phyloP scores from a whole-genome alignment of 2,113 vertebrate genomes.

The Anas platyrhynchos region DNA sequence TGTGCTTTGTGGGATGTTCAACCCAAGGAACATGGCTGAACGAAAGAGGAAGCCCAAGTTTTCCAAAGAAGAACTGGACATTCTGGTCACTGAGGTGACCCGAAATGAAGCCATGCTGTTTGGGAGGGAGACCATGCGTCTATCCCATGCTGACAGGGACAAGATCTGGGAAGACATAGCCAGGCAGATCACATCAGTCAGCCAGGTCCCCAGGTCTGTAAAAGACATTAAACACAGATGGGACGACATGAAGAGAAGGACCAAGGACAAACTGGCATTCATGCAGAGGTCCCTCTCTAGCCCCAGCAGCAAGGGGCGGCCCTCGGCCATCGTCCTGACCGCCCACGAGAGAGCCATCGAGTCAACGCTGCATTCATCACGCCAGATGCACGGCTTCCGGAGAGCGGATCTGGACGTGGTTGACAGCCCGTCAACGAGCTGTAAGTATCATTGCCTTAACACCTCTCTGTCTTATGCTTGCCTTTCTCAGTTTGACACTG shows the following conservation, averaged over 20 bases:
- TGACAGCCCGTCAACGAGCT: slow-evolving; percentile 75
- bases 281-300: slow-evolving; percentile 80
- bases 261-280: slow-evolving; percentile 81
- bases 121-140: slow-evolving; percentile 79
- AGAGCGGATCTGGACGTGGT: slow-evolving; percentile 63
- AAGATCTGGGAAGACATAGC: slow-evolving; percentile 85
- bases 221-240: slow-evolving; percentile 85
- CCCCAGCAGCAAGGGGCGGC: slow-evolving; percentile 36
- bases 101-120: slow-evolving; percentile 80
- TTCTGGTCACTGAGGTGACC: slow-evolving; percentile 85
- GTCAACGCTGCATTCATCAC: slow-evolving; percentile 68
- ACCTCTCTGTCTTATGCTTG: slow-evolving; percentile 35
- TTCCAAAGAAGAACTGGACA: slow-evolving; percentile 84
- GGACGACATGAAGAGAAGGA: slow-evolving; percentile 84
- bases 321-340: slow-evolving; percentile 70
- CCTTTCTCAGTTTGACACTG: slow-evolving; percentile 6
- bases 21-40: slow-evolving; percentile 81
- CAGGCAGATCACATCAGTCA: slow-evolving; percentile 80
- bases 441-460: slow-evolving; percentile 76
- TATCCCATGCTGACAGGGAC: slow-evolving; percentile 81
- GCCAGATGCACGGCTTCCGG: slow-evolving; percentile 43
- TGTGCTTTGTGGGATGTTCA: slow-evolving; percentile 83
- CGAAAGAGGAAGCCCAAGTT: slow-evolving; percentile 86
- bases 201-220: slow-evolving; percentile 81
- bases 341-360: slow-evolving; percentile 75